A percentile compares a stretch with the other conserved stretches of the same genome.
phyloP scores from a whole-genome alignment of 2,797 vertebrate species.

The Streptopelia turtur region DNA sequence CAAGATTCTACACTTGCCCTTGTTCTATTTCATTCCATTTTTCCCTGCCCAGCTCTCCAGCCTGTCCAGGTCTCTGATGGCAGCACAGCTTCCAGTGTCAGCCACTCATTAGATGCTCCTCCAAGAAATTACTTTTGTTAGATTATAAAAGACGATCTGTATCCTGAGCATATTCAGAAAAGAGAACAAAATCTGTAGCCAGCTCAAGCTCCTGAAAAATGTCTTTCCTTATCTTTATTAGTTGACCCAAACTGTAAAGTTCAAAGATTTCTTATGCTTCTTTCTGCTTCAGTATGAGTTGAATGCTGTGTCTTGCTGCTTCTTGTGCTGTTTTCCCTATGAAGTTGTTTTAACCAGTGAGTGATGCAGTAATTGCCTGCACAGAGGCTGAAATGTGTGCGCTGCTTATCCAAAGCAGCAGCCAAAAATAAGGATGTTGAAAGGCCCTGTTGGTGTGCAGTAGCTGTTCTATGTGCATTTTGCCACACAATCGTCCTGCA shows the following conservation, averaged over 20 bases:
- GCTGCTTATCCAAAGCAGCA: neutral
- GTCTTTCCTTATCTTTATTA: neutral
- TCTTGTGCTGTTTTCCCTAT: neutral
- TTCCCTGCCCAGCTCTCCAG: too few species aligned
- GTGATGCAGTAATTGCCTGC: neutral
- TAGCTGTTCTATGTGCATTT: neutral
- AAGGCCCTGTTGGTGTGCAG: neutral
- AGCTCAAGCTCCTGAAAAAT: neutral
- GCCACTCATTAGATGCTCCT: neutral
- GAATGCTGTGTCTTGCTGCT: neutral
- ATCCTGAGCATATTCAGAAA: fast-evolving
- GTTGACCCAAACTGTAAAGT: neutral
- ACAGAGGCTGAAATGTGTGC: neutral
- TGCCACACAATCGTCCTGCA: fast-evolving
- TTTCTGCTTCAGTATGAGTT: neutral
- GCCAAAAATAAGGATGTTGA: neutral
- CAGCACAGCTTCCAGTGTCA: too few species aligned
- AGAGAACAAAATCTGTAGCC: neutral
- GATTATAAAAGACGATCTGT: neutral
- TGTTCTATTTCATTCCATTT: too few species aligned
- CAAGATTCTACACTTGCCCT: too few species aligned
- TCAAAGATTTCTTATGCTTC: neutral
- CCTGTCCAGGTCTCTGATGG: too few species aligned
- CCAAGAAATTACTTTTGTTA: neutral
- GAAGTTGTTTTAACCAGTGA: neutral